Percentiles rank a stretch among this genome's conserved stretches.
Evolutionary conservation across 2,888 invertebrate genomes (phyloP).

Genomic region (Lampropteryx suffumata): DNA sequence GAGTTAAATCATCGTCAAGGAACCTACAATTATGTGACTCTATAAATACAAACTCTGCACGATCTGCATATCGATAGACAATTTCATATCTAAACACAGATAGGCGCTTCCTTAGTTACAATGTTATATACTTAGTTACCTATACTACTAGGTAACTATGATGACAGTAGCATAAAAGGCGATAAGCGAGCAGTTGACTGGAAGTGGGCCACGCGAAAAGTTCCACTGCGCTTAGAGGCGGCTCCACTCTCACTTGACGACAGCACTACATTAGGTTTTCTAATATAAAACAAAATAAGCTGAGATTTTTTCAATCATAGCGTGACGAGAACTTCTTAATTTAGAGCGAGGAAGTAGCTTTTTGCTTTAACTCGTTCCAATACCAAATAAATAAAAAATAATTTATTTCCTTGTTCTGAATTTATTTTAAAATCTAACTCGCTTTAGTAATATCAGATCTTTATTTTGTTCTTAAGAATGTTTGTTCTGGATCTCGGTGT

Average conservation of each 20-base stretch:
- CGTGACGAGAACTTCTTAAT: conserved; percentile 40
- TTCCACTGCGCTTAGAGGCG: conserved; percentile 44
- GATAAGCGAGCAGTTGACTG: conserved; percentile 23
- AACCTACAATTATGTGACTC: too few species aligned
- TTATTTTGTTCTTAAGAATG: too few species aligned
- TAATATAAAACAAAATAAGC: not conserved
- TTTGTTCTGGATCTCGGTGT: too few species aligned
- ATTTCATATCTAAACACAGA: not conserved
- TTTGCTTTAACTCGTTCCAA: conserved; percentile 26
- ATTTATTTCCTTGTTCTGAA: conserved; percentile 11
- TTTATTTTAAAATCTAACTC: too few species aligned
- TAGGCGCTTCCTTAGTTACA: conserved; percentile 2
- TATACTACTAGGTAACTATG: conserved; percentile 5
- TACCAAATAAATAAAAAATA: conserved; percentile 3
- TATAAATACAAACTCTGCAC: too few species aligned
- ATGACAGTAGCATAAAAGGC: conserved; percentile 28
- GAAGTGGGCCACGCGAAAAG: conserved; percentile 52
- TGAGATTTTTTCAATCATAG: too few species aligned
- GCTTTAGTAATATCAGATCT: too few species aligned
- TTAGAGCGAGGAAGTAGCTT: conserved; percentile 50
- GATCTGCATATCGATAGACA: too few species aligned
- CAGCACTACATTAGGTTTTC: conserved; percentile 23
- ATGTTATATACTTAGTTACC: not conserved
- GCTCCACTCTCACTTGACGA: conserved; percentile 25
- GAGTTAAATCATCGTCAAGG: too few species aligned